Base-by-base conservation (phyloP, 1,140 invertebrate species). In the Drosophila kurseongensis region DNA sequence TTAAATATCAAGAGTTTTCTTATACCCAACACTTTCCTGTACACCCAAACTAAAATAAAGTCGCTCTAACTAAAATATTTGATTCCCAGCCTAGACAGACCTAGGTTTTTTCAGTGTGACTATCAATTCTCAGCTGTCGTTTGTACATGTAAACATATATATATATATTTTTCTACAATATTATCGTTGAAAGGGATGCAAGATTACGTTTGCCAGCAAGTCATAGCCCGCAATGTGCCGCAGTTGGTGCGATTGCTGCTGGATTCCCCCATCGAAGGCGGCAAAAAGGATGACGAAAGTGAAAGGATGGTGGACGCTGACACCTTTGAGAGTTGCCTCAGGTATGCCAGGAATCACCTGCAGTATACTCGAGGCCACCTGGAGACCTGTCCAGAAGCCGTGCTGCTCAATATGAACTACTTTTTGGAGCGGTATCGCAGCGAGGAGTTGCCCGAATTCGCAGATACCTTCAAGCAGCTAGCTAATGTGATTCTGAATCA, bases 121-220 rank as follows among this genome's bases (percentile, higher is more conserved):
- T 14, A 8, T 32, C 3, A 13, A 32, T 16, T 69, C 10, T 32
- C 35, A 18, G 32, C 47, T 40, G 18, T 52, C 47, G 23, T 56
- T 32, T 69, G 45, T 50, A 45, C 23, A 18, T 35, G 8, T 7
- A 57, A n/a, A 60, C 42, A 40, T 32, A 29, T 50, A 48, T 55
- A 47, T 50, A 63, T 75, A 71, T 80, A 60, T 75, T 80, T 63
- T 63, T 80, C 55, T 4, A 14, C 16, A 65, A 65, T 35, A 41
- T 40, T 35, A 35, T 57, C 16, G 0, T 54, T 23, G 23, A 42
- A 5, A 7, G 27, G n/a, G 14, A 72, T 72, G 29, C 16, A 56
- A 27, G 16, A 18, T 4, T 54, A 59, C 7, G 14, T 40, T 4
- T 16, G 41, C 12, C 60, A 68, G 36, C 5, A 47, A 45, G 32